Base-by-base conservation (phyloP, 1,140 invertebrate genomes). In the Dendroctonus valens region DNA sequence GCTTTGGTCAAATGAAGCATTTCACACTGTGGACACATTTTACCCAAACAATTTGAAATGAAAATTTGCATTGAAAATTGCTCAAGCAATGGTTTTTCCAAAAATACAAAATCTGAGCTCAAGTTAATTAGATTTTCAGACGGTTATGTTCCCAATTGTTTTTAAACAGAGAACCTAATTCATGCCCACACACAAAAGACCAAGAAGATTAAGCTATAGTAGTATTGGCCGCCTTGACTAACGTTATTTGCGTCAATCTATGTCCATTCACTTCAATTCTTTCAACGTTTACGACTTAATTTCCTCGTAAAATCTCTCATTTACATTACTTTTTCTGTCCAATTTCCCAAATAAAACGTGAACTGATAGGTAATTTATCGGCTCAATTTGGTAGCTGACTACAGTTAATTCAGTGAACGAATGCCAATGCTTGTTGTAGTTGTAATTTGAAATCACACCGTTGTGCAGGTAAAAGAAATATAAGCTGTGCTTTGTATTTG, bases 361-460 rank as follows among this genome's bases (percentile, higher is more conserved):
- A 46, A 9, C 44, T 12, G 44, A 5, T 3, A 9, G 9, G 44
- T 12, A 46, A 46, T 46, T 46, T 46, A 46, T 12, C 44, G 44
- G 9, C 12, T 46, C 12, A 46, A 46, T 46, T 46, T 46, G 44
- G 9, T 46, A 11, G 44, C 44, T 12, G 12, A 46, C 7, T 11
- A 46, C 44, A 46, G 44, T 46, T 46, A 46, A 46, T 46, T 46
- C n/a, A n/a, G n/a, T n/a, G n/a, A n/a, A n/a, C 44, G 44, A 46
- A 46, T 46, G 44, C 44, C 44, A 9, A 46, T 46, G 44, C 9
- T 11, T 46, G 44, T 46, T 12, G 44, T 9, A 12, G 9, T 3
- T 46, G 9, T 46, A 46, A 46, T 46, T 46, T 12, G 44, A 46
- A 9, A 46, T 11, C 44, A 46, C 44, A 46, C 12, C 9, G 44